A percentile compares a stretch with the other conserved stretches of the same genome.
These are phyloP conservation scores for Melikaiella ostensackeni DNA, from an alignment of 2,888 invertebrate genomes.

Conservation along the genomic window DNA sequence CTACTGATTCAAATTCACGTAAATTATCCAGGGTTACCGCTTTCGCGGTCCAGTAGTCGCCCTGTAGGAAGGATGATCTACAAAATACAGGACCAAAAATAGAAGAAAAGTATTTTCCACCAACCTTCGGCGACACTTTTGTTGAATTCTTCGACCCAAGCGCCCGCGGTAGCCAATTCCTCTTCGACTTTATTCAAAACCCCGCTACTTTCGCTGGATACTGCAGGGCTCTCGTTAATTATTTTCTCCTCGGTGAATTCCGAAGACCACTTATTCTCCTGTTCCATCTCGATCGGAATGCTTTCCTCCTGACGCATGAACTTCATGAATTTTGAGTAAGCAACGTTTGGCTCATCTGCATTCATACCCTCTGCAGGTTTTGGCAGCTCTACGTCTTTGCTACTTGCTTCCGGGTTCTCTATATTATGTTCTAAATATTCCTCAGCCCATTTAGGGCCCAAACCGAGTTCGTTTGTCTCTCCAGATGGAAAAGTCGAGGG, in stretches of 20 bases:
- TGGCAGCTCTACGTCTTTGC: constrained; percentile 70
- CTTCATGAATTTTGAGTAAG: constrained; percentile 89
- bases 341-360: constrained; percentile 83
- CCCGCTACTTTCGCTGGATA: constrained; percentile 63
- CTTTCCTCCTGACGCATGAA: constrained; percentile 89
- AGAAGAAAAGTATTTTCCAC: background rate
- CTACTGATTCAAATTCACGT: too few relatives aligned
- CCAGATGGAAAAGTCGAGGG: constrained; percentile 21
- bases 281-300: constrained; percentile 79
- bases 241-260: constrained; percentile 50
- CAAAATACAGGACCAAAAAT: background rate
- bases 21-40: background rate
- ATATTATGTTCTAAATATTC: constrained; percentile 79
- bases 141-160: constrained; percentile 73
- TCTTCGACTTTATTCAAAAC: constrained; percentile 61
- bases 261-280: constrained; percentile 58
- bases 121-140: constrained; percentile 63
- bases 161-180: constrained; percentile 66
- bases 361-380: constrained; percentile 81
- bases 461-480: constrained; percentile 76
- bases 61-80: background rate
- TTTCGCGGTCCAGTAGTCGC: background rate
- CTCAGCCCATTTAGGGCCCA: constrained; percentile 82
- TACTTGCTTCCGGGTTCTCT: constrained; percentile 59
- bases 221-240: constrained; percentile 69